Percentiles rank a stretch among this genome's conserved stretches.
phyloP scores from a whole-genome alignment of 2,888 invertebrate species.

The Scaptomyza reducta region DNA sequence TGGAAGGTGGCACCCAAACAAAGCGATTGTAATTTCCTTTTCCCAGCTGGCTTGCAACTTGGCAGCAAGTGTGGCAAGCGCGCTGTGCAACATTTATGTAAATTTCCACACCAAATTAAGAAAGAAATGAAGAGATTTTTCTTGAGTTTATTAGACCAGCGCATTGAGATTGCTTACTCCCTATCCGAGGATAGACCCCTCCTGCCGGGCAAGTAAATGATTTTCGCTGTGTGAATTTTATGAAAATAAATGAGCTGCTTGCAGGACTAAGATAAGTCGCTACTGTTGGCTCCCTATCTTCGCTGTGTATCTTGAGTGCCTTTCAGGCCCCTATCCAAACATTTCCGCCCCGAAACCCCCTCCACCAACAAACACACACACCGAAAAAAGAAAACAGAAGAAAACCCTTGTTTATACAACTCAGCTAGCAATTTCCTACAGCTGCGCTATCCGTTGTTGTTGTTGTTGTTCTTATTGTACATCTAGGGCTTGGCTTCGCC shows the following conservation, averaged over 20 bases:
- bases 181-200: not conserved
- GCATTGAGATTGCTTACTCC: constrained; percentile 28
- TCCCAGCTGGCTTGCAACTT: not conserved
- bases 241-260: constrained; percentile 75
- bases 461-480: constrained; percentile 22
- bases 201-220: constrained; percentile 45
- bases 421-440: constrained; percentile 70
- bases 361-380: constrained; percentile 1
- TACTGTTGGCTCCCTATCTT: constrained; percentile 17
- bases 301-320: constrained; percentile 34
- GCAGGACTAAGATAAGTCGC: constrained; percentile 17
- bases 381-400: constrained; percentile 14
- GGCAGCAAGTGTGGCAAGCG: constrained; percentile 8
- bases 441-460: constrained; percentile 50
- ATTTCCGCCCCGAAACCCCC: constrained; percentile 7
- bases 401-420: constrained; percentile 65
- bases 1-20: constrained; percentile 20
- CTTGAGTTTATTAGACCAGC: constrained; percentile 68
- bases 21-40: not conserved
- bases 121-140: constrained; percentile 68
- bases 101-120: constrained; percentile 63
- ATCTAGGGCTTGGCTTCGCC: constrained; percentile 39
- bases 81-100: constrained; percentile 60
- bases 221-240: constrained; percentile 70
- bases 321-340: constrained; percentile 15